Conservation (phyloP, 2,888 invertebrate genomes). For the Beris morrisii region DNA sequence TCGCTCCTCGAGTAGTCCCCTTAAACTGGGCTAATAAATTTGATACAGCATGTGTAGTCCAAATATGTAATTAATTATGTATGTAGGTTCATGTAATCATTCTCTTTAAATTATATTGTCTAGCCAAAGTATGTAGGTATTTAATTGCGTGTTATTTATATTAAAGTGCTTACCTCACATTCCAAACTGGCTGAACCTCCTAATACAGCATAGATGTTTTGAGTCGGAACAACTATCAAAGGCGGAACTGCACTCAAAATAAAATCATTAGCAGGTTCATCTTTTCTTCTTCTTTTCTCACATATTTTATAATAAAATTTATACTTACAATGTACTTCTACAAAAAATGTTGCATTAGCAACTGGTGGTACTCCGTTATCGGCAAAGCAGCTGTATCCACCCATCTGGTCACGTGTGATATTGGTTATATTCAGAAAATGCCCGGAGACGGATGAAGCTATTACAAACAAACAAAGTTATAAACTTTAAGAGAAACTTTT, state of each 20-base stretch:
- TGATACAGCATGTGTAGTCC: no score
- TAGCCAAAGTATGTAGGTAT: no score
- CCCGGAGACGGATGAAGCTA: constrained; percentile 74
- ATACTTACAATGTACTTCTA: constrained; percentile 90
- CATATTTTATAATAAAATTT: not conserved
- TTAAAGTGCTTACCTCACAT: constrained; percentile 64
- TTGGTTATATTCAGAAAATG: constrained; percentile 76
- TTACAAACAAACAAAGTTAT: not conserved
- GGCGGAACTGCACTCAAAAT: constrained; percentile 70
- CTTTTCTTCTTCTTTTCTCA: no score
- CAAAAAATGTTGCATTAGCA: constrained; percentile 74
- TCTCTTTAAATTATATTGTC: no score
- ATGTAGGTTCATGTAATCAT: no score
- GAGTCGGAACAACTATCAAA: constrained; percentile 76
- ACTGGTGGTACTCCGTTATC: constrained; percentile 85
- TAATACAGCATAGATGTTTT: constrained; percentile 71
- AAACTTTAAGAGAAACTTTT: no score
- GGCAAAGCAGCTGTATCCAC: constrained; percentile 73
- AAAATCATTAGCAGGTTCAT: constrained; percentile 11
- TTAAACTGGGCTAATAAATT: no score
- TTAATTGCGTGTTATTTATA: no score
- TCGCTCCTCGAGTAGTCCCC: no score
- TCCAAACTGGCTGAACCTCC: constrained; percentile 72
- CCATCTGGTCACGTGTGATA: constrained; percentile 73
- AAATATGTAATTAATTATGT: no score